Evolutionary conservation across 2,888 invertebrate genomes (phyloP).

Genomic region (Erebia palarica): DNA sequence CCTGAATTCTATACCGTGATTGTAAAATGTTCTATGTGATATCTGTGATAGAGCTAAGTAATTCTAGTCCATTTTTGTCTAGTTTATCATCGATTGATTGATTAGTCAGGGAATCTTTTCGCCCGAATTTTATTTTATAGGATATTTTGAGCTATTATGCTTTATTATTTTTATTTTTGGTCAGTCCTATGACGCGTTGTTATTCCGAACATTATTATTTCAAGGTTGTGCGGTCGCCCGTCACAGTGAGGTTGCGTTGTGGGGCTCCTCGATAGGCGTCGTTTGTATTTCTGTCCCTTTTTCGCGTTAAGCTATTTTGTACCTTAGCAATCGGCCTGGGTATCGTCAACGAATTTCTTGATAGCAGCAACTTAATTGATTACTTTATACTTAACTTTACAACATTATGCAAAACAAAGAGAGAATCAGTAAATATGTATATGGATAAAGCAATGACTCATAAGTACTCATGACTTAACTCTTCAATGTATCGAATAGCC

Average conservation of each 20-base stretch:
- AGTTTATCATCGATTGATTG: background rate
- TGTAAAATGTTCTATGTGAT: too few species aligned
- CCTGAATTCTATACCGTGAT: too few species aligned
- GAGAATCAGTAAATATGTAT: conserved; percentile 4
- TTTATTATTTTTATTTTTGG: conserved; percentile 71
- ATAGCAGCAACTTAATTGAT: conserved; percentile 55
- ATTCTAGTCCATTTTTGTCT: too few species aligned
- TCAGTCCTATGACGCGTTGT: conserved; percentile 81
- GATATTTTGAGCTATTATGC: conserved; percentile 61
- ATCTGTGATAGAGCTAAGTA: background rate
- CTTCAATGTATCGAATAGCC: background rate
- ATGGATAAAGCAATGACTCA: conserved; percentile 6
- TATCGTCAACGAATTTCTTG: conserved; percentile 58
- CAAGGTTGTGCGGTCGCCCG: conserved; percentile 79
- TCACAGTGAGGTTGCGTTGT: conserved; percentile 81
- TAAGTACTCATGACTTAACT: conserved; percentile 3
- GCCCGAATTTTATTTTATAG: background rate
- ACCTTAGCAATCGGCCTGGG: conserved; percentile 73
- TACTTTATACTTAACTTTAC: conserved; percentile 7
- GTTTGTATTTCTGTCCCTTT: conserved; percentile 77
- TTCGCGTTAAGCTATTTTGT: conserved; percentile 74
- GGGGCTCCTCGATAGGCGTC: conserved; percentile 81
- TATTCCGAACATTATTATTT: conserved; percentile 83
- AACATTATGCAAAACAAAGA: conserved; percentile 19
- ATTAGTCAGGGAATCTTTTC: conserved; percentile 1